Evolutionary conservation across 2,888 invertebrate species (phyloP).

Genomic region (Megaustenia siamemsis): DNA sequence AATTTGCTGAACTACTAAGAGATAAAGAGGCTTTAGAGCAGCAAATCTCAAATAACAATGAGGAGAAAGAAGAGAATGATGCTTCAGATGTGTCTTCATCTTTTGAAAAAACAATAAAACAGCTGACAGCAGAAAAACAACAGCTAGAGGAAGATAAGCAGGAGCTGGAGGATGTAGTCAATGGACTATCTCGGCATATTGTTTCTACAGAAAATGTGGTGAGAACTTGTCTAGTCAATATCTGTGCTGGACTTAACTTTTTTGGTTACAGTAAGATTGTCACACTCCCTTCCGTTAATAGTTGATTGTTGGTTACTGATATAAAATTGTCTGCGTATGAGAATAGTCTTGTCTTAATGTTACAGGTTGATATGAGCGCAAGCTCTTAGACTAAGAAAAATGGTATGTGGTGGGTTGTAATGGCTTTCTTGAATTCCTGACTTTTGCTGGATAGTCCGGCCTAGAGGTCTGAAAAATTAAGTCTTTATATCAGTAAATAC

Average conservation of each 20-base stretch:
- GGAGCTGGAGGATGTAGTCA: conserved; percentile 36
- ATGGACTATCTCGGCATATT: conserved; percentile 36
- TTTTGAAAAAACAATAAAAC: conserved; percentile 60
- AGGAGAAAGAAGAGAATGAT: conserved; percentile 44
- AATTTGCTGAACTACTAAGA: conserved; percentile 70
- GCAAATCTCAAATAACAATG: conserved; percentile 57
- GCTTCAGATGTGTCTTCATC: conserved; percentile 43
- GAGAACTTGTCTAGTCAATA: neutral
- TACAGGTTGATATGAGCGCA: too few relatives aligned
- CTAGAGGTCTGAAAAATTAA: too few relatives aligned
- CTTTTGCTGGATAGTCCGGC: too few relatives aligned
- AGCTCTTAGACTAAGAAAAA: too few relatives aligned
- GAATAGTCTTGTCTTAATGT: too few relatives aligned
- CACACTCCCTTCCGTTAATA: too few relatives aligned
- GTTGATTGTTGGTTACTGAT: too few relatives aligned
- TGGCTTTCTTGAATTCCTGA: too few relatives aligned
- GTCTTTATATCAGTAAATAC: too few relatives aligned
- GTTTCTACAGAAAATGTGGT: conserved; percentile 39
- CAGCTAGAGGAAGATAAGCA: conserved; percentile 52
- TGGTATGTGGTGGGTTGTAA: too few relatives aligned
- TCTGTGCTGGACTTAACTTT: too few relatives aligned
- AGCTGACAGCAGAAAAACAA: conserved; percentile 48
- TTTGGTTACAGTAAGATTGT: neutral
- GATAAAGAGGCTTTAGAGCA: conserved; percentile 73
- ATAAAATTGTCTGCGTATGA: too few relatives aligned